Evolutionary conservation across 2,888 invertebrate species (phyloP), one percentile per base, ranked within the genome.

Genomic region (Nomada ruficornis): DNA sequence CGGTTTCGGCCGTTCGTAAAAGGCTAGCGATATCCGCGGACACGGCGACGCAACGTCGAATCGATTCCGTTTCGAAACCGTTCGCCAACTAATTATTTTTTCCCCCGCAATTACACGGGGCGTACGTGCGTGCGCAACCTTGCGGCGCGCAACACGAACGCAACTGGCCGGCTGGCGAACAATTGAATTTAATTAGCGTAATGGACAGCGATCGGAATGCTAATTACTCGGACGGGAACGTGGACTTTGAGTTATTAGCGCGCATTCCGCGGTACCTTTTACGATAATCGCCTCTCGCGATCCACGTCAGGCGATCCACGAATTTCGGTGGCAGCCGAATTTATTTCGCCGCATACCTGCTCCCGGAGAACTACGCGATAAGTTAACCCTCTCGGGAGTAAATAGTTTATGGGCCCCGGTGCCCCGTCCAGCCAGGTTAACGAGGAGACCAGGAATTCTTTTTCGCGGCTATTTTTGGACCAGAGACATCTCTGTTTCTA

Each of bases 101-200:
- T 54, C 54, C 47, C 75, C 52, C 18, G 67, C 79, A 72, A 85
- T 82, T 85, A 82, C 82, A 65, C 76, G 71, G 29, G 63, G 26
- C 70, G 64, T 69, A 60, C 68, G 75, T 60, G 60, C 13, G 55
- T 20, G 55, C 18, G 63, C 78, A 79, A 69, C 65, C 68, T 79
- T 79, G 80, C 11, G 13, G 50, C 36, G 59, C 54, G 72, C 75
- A 75, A 79, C 79, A 52, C 60, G 57, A 55, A 36, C 67, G 62
- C 71, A 63, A 64, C 69, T 42, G 36, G 42, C 62, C 71, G 18
- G 23, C n/a, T 50, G 59, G 47, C 73, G 82, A 85, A 85, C 85
- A 85, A 85, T 85, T 85, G 85, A 82, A 85, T 85, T 85, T 82
- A 85, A 85, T 85, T 85, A 85, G 59, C 75, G 79, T 85, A 85